Percentiles rank a stretch among this genome's conserved stretches.
phyloP scores from a whole-genome alignment of 2,888 invertebrate species.

The Rhagium mordax region DNA sequence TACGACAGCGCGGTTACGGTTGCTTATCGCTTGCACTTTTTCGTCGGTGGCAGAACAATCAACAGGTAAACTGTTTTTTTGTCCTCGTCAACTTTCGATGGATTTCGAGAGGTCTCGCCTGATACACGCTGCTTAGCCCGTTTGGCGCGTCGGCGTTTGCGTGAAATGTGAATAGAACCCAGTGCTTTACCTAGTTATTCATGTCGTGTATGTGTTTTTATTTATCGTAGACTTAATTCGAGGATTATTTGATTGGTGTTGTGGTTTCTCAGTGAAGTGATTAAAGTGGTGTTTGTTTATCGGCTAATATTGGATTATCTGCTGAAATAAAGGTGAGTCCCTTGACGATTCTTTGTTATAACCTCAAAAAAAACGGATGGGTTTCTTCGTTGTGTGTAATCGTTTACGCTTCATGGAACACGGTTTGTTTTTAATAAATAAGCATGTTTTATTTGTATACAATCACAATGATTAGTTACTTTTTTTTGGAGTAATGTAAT shows the following conservation, averaged over 20 bases:
- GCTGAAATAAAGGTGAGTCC: slow-evolving; percentile 31
- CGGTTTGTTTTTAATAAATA: slow-evolving; percentile 21
- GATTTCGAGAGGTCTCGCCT: slow-evolving; percentile 58
- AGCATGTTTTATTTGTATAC: slow-evolving; percentile 16
- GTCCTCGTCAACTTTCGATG: slow-evolving; percentile 58
- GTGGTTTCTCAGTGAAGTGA: slow-evolving; percentile 22
- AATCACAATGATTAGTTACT: slow-evolving; percentile 15
- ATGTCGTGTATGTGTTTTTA: slow-evolving; percentile 55
- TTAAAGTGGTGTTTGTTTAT: slow-evolving; percentile 16
- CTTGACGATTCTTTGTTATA: slow-evolving; percentile 31
- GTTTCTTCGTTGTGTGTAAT: slow-evolving; percentile 20
- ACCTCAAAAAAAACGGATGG: slow-evolving; percentile 35
- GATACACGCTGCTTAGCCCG: slow-evolving; percentile 59
- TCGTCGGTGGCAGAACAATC: slow-evolving; percentile 43
- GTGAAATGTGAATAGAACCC: slow-evolving; percentile 47
- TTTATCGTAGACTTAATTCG: slow-evolving; percentile 27
- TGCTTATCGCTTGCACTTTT: slow-evolving; percentile 22
- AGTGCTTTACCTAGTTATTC: slow-evolving; percentile 60
- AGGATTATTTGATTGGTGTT: slow-evolving; percentile 23
- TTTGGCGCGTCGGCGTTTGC: slow-evolving; percentile 62
- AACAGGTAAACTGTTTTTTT: slow-evolving; percentile 60
- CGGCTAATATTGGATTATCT: slow-evolving; percentile 24
- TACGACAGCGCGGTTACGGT: not conserved
- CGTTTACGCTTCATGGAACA: slow-evolving; percentile 17
- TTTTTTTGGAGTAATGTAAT: not conserved